A percentile compares a stretch with the other conserved stretches of the same genome.
Conservation (phyloP, 2,888 invertebrate species). For the Chymomyza procnemis region DNA sequence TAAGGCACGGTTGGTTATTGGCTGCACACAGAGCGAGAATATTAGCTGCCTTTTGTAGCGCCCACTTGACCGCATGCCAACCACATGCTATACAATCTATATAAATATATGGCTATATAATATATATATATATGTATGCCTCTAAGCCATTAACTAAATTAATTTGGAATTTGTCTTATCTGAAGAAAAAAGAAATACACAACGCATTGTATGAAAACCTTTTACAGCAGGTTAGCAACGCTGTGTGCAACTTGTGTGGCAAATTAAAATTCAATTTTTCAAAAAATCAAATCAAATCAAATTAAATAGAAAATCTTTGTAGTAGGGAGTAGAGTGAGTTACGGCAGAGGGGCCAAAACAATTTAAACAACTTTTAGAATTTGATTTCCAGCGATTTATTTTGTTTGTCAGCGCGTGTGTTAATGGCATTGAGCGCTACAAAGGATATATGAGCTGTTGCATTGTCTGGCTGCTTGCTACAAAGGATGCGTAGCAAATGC, state of each 20-base stretch:
- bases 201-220: conserved; percentile 54
- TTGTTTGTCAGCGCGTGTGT: conserved; percentile 43
- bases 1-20: conserved; percentile 5
- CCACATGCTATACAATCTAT: neutral
- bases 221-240: conserved; percentile 43
- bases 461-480: conserved; percentile 27
- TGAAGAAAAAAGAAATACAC: conserved; percentile 43
- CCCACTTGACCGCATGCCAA: conserved; percentile 29
- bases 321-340: no score
- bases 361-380: conserved; percentile 27
- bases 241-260: conserved; percentile 55
- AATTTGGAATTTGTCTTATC: conserved; percentile 52
- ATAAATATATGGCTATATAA: no score
- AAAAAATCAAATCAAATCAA: conserved; percentile 55
- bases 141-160: conserved; percentile 17
- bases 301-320: conserved; percentile 16
- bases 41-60: conserved; percentile 35
- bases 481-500: conserved; percentile 59
- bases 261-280: conserved; percentile 71
- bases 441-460: conserved; percentile 29
- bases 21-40: conserved; percentile 25
- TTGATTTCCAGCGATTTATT: conserved; percentile 24
- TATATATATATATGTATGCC: neutral
- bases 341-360: conserved; percentile 6
- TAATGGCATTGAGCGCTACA: conserved; percentile 51